phyloP scores from a whole-genome alignment of 2,113 vertebrate species.

The Heloderma charlesbogerti region DNA sequence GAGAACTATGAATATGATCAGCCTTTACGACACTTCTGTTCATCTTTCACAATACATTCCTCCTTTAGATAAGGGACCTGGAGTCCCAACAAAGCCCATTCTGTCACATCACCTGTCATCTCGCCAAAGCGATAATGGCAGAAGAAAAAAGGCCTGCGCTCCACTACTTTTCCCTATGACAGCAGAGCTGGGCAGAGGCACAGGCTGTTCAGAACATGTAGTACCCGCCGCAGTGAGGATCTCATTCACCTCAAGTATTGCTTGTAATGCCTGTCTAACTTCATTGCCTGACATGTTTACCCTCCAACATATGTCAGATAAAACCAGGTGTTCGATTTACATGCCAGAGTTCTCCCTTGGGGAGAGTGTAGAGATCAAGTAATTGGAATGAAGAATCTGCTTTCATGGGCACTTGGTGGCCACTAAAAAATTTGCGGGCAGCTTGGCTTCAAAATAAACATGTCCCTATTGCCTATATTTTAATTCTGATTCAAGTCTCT shows the following conservation, averaged over 20 bases:
- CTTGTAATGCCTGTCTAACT: not conserved
- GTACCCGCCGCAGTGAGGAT: not conserved
- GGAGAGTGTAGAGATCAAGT: not conserved
- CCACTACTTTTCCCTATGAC: not conserved
- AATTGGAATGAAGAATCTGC: not conserved
- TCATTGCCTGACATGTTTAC: not conserved
- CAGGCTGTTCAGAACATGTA: not conserved
- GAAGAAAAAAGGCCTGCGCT: not conserved
- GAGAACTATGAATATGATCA: not conserved
- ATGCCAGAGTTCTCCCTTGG: not conserved
- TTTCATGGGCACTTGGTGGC: not conserved
- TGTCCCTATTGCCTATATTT: not conserved
- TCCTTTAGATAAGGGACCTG: not conserved
- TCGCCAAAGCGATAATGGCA: not conserved
- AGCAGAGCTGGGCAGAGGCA: no score
- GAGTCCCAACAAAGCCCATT: not conserved
- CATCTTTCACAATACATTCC: not conserved
- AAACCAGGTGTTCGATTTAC: not conserved
- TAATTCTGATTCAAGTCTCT: not conserved
- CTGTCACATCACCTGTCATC: accelerated
- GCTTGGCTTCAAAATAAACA: not conserved
- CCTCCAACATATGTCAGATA: not conserved
- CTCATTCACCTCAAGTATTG: not conserved
- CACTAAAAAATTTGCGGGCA: no score
- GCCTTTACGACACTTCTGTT: not conserved